phyloP scores from a whole-genome alignment of 2,113 vertebrate genomes.

The Austrofundulus limnaeus region DNA sequence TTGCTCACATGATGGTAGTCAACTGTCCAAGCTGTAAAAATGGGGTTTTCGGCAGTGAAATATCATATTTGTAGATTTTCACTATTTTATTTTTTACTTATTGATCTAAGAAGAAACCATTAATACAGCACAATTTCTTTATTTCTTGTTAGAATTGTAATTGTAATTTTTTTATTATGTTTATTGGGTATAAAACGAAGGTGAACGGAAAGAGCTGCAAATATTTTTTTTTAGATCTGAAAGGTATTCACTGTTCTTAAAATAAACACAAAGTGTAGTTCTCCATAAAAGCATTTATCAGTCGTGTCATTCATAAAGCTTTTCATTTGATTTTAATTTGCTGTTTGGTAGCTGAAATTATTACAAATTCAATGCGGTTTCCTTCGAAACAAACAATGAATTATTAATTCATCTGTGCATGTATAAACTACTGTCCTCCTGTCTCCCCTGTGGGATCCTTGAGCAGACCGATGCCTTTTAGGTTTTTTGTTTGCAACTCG shows the following conservation, averaged over 20 bases:
- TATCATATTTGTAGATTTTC: too few species aligned
- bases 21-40: neutral
- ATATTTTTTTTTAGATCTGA: too few species aligned
- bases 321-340: slow-evolving; percentile 10
- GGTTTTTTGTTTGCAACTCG: slow-evolving; percentile 63
- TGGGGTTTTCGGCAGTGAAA: too few species aligned
- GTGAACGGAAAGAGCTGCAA: too few species aligned
- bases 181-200: too few species aligned
- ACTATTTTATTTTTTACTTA: too few species aligned
- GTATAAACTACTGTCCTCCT: slow-evolving; percentile 43
- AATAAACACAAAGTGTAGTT: neutral
- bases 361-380: slow-evolving; percentile 16
- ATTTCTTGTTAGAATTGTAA: too few species aligned
- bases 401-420: slow-evolving; percentile 43
- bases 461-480: slow-evolving; percentile 55
- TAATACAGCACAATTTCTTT: too few species aligned
- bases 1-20: slow-evolving; percentile 25
- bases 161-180: too few species aligned
- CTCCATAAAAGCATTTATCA: neutral
- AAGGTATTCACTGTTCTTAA: too few species aligned
- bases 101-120: too few species aligned
- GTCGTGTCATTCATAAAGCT: neutral
- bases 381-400: slow-evolving; percentile 29
- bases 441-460: slow-evolving; percentile 49
- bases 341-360: slow-evolving; percentile 11